A percentile compares a stretch with the other conserved stretches of the same genome.
These are phyloP conservation scores for Unio pictorum DNA, from an alignment of 2,888 invertebrate species.

Conservation along the genomic window DNA sequence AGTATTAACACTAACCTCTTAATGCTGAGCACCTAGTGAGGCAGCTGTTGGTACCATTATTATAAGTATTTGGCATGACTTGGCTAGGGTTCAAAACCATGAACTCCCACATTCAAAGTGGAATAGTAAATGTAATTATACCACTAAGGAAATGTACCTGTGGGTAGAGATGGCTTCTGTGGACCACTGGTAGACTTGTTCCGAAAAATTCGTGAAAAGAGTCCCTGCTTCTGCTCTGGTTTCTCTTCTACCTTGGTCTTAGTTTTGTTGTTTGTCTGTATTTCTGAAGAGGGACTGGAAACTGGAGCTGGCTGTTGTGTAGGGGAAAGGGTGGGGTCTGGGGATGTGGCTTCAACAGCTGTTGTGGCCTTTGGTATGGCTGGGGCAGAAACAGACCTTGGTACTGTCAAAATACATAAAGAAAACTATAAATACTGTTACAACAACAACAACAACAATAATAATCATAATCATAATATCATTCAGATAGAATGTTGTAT, in stretches of 20 bases:
- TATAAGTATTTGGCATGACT: too few relatives aligned
- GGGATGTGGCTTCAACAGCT: constrained; percentile 26
- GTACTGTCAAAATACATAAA: constrained; percentile 33
- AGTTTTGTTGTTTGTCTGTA: constrained; percentile 19
- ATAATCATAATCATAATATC: background rate
- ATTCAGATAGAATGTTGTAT: too few relatives aligned
- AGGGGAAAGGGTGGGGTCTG: constrained; percentile 17
- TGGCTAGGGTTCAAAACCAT: too few relatives aligned
- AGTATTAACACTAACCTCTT: too few relatives aligned
- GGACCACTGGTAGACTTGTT: constrained; percentile 26
- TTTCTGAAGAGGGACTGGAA: constrained; percentile 8
- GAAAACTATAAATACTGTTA: background rate
- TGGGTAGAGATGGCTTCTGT: constrained; percentile 3
- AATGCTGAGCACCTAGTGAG: too few relatives aligned
- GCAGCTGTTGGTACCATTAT: too few relatives aligned
- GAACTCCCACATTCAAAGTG: too few relatives aligned
- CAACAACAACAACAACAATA: background rate
- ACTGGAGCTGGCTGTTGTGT: constrained; percentile 20
- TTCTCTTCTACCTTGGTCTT: constrained; percentile 13
- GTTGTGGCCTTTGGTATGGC: constrained; percentile 39
- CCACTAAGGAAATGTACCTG: too few relatives aligned
- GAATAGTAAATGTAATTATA: too few relatives aligned
- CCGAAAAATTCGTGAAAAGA: constrained; percentile 66
- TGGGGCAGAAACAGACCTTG: constrained; percentile 54
- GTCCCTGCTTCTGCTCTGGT: constrained; percentile 57